Evolutionary conservation across 2,113 vertebrate genomes (phyloP).

Genomic region (Benitochromis conjunctus): DNA sequence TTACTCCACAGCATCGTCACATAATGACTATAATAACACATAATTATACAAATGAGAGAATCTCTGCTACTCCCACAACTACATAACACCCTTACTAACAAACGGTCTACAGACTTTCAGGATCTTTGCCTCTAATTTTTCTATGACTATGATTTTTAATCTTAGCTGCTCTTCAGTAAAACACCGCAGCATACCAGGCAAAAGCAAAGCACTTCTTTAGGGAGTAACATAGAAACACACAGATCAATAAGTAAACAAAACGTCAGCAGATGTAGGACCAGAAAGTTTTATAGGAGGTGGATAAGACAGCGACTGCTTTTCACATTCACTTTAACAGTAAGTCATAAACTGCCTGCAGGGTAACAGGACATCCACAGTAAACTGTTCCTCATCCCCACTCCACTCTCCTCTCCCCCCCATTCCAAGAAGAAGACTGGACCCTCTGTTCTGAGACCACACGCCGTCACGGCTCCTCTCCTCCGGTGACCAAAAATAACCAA

Average conservation of each 20-base stretch:
- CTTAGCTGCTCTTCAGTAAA: not conserved
- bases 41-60: not conserved
- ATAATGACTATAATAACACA: not conserved
- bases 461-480: conserved; percentile 67
- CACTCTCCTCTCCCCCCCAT: conserved; percentile 13
- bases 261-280: not conserved
- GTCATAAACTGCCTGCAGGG: conserved; percentile 41
- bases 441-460: conserved; percentile 73
- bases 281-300: not conserved
- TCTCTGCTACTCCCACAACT: not conserved
- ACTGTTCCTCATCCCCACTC: conserved; percentile 14
- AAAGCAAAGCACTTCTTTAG: not conserved
- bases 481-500: conserved; percentile 68
- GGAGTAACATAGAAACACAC: not conserved
- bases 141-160: not conserved
- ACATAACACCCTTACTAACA: not conserved
- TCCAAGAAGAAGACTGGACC: conserved; percentile 62
- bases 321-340: conserved; percentile 31
- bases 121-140: not conserved
- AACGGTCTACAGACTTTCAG: not conserved
- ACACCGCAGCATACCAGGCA: not conserved
- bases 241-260: not conserved
- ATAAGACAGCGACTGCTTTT: conserved; percentile 29
- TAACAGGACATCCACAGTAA: conserved; percentile 59
- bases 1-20: conserved; percentile 2